phyloP scores from a whole-genome alignment of 2,113 vertebrate genomes.

The Turnix velox region DNA sequence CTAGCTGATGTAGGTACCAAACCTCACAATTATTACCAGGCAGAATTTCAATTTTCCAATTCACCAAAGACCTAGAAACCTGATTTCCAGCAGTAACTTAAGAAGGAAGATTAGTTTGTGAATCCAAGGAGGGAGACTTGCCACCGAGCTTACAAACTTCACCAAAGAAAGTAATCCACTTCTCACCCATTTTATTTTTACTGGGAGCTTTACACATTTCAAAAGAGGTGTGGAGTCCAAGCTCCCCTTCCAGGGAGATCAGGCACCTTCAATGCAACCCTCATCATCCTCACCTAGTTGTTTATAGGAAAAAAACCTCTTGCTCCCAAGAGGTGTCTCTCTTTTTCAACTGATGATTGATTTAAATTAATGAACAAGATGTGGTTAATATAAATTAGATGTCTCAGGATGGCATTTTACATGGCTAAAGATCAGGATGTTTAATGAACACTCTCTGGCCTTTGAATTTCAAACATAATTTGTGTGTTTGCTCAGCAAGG shows the following conservation, averaged over 20 bases:
- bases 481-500: background rate
- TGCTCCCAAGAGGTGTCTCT: background rate
- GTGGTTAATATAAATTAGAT: background rate
- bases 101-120: background rate
- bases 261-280: background rate
- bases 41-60: slow-evolving; percentile 14
- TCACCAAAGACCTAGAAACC: slow-evolving; percentile 3
- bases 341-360: background rate
- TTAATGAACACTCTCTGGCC: background rate
- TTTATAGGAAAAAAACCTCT: background rate
- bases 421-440: background rate
- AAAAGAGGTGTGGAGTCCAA: background rate
- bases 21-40: slow-evolving; percentile 26
- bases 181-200: slow-evolving; percentile 22
- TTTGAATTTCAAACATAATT: background rate
- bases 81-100: slow-evolving; percentile 8
- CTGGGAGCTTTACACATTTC: slow-evolving; percentile 32
- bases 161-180: background rate
- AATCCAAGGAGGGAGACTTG: background rate
- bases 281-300: background rate
- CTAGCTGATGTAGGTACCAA: slow-evolving; percentile 28
- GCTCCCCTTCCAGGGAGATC: background rate
- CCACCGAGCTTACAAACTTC: background rate
- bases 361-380: background rate
- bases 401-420: background rate